phyloP scores from a whole-genome alignment of 1,140 invertebrate species.

The Charaxes varanes region DNA sequence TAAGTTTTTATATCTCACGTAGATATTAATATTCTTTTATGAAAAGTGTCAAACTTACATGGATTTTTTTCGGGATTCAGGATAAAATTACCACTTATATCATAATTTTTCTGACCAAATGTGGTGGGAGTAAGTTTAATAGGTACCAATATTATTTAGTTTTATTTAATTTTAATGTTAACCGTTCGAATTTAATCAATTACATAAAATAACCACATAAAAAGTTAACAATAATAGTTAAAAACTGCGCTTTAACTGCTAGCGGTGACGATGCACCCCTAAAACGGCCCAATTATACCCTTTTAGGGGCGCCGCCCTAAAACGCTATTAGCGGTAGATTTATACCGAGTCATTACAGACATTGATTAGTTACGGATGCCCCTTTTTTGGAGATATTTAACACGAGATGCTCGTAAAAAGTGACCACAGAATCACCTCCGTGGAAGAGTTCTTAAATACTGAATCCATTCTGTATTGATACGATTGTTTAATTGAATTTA shows the following conservation, averaged over 20 bases:
- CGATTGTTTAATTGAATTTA: neutral
- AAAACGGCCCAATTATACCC: slow-evolving; percentile 63
- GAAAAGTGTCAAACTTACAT: no score
- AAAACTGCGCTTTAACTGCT: slow-evolving; percentile 35
- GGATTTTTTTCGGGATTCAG: neutral
- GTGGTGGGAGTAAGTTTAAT: no score
- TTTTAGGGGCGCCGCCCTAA: slow-evolving; percentile 46
- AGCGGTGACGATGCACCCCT: slow-evolving; percentile 55
- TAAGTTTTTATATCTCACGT: no score
- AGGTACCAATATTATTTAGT: no score
- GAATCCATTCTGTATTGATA: no score
- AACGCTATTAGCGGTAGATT: slow-evolving; percentile 54
- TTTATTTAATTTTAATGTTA: no score
- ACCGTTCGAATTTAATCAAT: no score
- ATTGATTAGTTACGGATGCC: slow-evolving; percentile 45
- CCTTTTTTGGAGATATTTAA: slow-evolving; percentile 21
- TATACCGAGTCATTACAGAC: slow-evolving; percentile 50
- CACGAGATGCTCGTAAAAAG: slow-evolving; percentile 7
- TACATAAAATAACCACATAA: no score
- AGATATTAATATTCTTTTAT: no score
- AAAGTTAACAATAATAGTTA: neutral
- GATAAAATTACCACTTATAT: neutral
- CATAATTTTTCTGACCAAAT: no score
- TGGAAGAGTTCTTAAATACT: no score
- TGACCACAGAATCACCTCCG: no score